Percentiles rank a stretch among this genome's conserved stretches.
Evolutionary conservation across 1,140 invertebrate genomes (phyloP).

Genomic region (Drosophila yakuba): DNA sequence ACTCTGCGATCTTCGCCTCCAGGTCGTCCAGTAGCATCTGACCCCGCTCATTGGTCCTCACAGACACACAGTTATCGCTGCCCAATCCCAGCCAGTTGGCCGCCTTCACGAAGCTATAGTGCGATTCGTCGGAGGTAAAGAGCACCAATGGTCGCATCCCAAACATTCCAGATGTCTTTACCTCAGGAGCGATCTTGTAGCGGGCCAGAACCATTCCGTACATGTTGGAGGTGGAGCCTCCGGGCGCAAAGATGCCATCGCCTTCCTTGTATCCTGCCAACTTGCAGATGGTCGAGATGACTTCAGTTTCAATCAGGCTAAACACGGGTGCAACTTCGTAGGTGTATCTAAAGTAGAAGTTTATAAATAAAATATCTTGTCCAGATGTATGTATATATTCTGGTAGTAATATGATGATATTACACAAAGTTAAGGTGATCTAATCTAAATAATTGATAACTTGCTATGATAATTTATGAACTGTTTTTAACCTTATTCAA

Average conservation of each 20-base stretch:
- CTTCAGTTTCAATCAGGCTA: constrained; percentile 88
- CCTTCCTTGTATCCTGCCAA: constrained; percentile 88
- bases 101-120: constrained; percentile 94
- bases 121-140: constrained; percentile 92
- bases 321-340: constrained; percentile 92
- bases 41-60: constrained; percentile 89
- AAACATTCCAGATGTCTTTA: constrained; percentile 89
- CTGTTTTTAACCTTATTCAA: no score
- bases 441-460: no score
- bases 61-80: constrained; percentile 89
- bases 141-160: constrained; percentile 87
- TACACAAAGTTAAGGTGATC: no score
- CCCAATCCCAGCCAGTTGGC: constrained; percentile 93
- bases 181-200: constrained; percentile 89
- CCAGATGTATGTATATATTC: no score
- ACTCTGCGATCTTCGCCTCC: constrained; percentile 85
- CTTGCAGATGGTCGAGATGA: constrained; percentile 87
- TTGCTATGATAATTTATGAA: no score
- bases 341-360: constrained; percentile 87
- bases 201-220: constrained; percentile 92
- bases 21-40: constrained; percentile 88
- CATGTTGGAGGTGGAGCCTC: constrained; percentile 95
- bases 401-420: no score
- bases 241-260: constrained; percentile 91
- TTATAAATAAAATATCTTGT: no score